These are phyloP conservation scores for Zaprionus bogoriensis DNA, from an alignment of 2,888 invertebrate species.

Conservation along the genomic window DNA sequence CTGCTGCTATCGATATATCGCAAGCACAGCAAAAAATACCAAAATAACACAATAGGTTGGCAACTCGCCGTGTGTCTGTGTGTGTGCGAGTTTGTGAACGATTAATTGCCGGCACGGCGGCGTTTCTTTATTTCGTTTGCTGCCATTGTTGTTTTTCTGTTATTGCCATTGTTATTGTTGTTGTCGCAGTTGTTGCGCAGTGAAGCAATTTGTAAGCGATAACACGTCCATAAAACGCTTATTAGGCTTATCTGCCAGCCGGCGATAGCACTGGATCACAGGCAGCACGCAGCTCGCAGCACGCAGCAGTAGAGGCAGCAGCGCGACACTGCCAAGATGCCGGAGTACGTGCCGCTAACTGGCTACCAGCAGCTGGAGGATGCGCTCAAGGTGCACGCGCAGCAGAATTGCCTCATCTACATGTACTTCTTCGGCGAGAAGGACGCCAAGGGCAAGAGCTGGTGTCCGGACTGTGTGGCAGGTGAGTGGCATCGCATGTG, in stretches of 20 bases:
- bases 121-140: conserved; percentile 11
- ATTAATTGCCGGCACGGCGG: not conserved
- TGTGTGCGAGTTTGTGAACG: not conserved
- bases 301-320: not conserved
- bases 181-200: not conserved
- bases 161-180: not conserved
- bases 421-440: conserved; percentile 80
- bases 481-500: too few species aligned
- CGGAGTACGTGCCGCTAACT: conserved; percentile 43
- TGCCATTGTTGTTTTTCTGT: conserved; percentile 5
- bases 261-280: not conserved
- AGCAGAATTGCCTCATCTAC: conserved; percentile 56
- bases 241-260: conserved; percentile 17
- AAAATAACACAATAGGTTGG: not conserved
- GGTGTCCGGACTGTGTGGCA: conserved; percentile 93
- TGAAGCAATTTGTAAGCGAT: conserved; percentile 11
- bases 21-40: not conserved
- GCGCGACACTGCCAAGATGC: too few species aligned
- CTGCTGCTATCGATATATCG: not conserved
- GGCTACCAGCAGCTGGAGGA: conserved; percentile 48
- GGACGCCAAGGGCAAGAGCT: conserved; percentile 86
- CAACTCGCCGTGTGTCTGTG: not conserved
- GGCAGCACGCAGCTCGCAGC: not conserved
- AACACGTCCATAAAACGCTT: conserved; percentile 25
- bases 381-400: conserved; percentile 37